Evolutionary conservation across 2,113 vertebrate species (phyloP), one percentile per base, ranked within the genome.

Genomic region (Otus sunia): DNA sequence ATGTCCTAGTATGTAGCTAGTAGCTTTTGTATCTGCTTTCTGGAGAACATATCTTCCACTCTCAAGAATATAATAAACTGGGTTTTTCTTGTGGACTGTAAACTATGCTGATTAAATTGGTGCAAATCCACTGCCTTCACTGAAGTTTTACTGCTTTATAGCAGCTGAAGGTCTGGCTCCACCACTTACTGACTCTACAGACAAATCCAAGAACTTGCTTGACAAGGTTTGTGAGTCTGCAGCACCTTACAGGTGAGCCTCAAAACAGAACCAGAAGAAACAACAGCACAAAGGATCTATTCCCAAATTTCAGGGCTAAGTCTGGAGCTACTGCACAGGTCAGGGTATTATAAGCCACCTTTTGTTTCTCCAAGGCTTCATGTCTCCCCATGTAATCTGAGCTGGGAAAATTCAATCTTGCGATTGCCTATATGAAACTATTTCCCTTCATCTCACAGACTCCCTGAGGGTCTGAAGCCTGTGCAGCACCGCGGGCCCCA

Each of bases 351-450:
- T 13, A 90, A 81, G 4, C 8, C 29, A 56, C 9, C 11, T 53
- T 64, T 36, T 43, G 9, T 56, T 60, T 50, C 34, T 73, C 11
- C 12, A 66, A 30, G 45, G 58, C 20, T 80, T 85, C 21, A 12
- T n/a, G 36, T 66, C 20, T 64, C 37, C 43, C 50, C 11, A 1
- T 5, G 25, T 72, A 37, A 23, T 45, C 10, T 25, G 58, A 37
- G 5, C 62, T 25, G 20, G 50, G 30, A 71, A 71, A 85, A 64
- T 26, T 11, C 30, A 19, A 5, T 43, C 50, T 64, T 80, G n/a
- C 1, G 0, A 9, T 8, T 22, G 18, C 30, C 30, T 69, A 10
- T 66, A 18, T 2, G 0, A 53, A 77, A 25, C 5, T 18, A 4
- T 32, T 74, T 74, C 50, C 50, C 68, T 60, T 23, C 30, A 58